phyloP scores from a whole-genome alignment of 2,113 vertebrate species.

The Pachycephala philippinensis region DNA sequence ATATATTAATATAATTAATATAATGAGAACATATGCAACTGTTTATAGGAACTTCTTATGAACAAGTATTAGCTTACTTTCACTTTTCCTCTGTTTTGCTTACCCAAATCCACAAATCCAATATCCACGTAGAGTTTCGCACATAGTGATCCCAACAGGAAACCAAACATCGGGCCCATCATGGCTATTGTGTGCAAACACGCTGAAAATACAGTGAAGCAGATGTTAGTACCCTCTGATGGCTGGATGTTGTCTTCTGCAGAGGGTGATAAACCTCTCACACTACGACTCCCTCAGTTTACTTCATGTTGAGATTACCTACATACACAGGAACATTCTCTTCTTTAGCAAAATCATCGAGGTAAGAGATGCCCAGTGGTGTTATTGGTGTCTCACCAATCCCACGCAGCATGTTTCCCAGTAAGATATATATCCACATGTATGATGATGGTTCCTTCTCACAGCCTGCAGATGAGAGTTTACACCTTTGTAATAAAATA shows the following conservation, averaged over 20 bases:
- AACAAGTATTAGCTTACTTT: neutral
- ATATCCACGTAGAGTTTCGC: constrained; percentile 90
- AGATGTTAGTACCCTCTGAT: neutral
- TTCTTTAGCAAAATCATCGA: constrained; percentile 87
- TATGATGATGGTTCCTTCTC: constrained; percentile 72
- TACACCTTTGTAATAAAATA: neutral
- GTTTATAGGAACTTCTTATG: neutral
- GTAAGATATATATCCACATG: constrained; percentile 86
- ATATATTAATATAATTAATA: neutral
- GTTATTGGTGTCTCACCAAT: constrained; percentile 88
- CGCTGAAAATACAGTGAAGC: constrained; percentile 69
- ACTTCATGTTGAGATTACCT: constrained; percentile 69
- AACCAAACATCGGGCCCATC: constrained; percentile 83
- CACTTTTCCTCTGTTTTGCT: neutral
- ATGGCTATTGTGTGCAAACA: constrained; percentile 80
- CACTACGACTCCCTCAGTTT: fast-evolving
- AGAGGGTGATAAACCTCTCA: neutral
- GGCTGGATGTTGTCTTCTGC: neutral
- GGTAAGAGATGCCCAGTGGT: constrained; percentile 88
- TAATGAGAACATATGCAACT: neutral
- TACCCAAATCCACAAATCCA: constrained; percentile 83
- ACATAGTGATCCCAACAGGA: constrained; percentile 80
- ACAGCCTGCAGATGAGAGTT: constrained; percentile 70
- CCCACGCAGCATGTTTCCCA: constrained; percentile 89
- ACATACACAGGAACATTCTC: constrained; percentile 87